phyloP scores from a whole-genome alignment of 2,113 vertebrate genomes.

The Zosterops pallidus region DNA sequence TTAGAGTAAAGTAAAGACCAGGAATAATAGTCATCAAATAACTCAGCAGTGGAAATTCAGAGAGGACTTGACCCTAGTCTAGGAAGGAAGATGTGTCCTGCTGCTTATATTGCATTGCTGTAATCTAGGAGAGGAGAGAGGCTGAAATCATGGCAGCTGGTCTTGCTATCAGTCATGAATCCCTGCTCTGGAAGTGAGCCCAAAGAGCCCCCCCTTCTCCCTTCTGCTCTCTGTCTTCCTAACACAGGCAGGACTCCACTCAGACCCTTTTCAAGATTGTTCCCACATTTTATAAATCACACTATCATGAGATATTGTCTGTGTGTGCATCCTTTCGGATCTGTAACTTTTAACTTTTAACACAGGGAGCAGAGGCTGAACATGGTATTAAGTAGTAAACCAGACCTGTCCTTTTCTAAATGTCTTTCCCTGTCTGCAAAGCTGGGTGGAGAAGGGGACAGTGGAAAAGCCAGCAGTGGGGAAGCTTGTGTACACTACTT shows the following conservation, averaged over 20 bases:
- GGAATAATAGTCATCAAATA: constrained; percentile 4
- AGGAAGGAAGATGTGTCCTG: constrained; percentile 27
- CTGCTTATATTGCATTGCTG: neutral
- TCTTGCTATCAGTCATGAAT: constrained; percentile 1
- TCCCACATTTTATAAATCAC: neutral
- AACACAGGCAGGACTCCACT: fast-evolving
- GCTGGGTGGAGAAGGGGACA: neutral
- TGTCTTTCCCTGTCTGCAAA: neutral
- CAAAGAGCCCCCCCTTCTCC: neutral
- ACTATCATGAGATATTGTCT: neutral
- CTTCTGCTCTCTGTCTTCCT: neutral
- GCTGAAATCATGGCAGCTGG: neutral
- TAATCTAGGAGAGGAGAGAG: neutral
- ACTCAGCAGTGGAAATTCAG: neutral
- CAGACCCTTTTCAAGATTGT: neutral
- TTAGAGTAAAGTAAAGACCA: neutral
- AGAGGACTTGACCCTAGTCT: constrained; percentile 6
- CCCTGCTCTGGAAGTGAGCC: neutral
- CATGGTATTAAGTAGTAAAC: neutral
- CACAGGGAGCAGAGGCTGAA: neutral
- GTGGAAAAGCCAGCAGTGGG: neutral
- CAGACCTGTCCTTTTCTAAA: neutral
- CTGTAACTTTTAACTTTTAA: neutral
- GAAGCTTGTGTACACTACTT: neutral
- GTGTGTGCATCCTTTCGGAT: neutral